Evolutionary conservation across 2,113 vertebrate genomes (phyloP), one percentile per base, ranked within the genome.

Genomic region (Centropristis striata): DNA sequence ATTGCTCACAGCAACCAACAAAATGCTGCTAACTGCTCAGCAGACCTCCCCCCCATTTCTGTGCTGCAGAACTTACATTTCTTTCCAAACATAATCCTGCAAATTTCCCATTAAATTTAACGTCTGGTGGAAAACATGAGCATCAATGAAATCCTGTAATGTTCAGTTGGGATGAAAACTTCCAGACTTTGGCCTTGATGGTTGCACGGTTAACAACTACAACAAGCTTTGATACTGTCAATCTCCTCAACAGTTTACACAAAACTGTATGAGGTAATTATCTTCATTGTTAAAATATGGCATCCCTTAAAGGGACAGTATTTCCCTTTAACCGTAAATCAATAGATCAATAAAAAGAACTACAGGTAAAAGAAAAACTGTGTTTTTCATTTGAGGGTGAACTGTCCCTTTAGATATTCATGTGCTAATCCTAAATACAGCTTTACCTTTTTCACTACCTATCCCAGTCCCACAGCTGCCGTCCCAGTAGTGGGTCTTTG

Each of bases 91-190:
- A 59, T 75, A 79, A 76, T 71, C 50, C 72, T 49, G 8, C 59
- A 84, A 58, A 78, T 72, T 53, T 71, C 55, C 63, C 49, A 55
- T 66, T 74, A 50, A 80, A 78, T 64, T 59, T 36, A 72, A 54
- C 1, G 46, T 68, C 67, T 74, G 47, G 51, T 79, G 71, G 80
- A 80, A 79, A 75, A 81, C 71, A 64, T 78, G 68, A 84, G 63
- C 27, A 9, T 72, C 49, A 70, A 37, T 83, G 47, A 73, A 82
- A 81, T 66, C 68, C 66, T 81, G 50, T 78, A 64, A 83, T 65
- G 51, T 83, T 78, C 42, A 23, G 44, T 70, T 57, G 64, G 49
- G 61, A 65, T 75, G 64, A 71, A 83, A 76, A 66, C 57, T 39
- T 72, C 61, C 68, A 64, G 60, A 70, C 60, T 23, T 47, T 42